phyloP scores from a whole-genome alignment of 64 coral and sea anemone genomes.

The Montipora capricornis region DNA sequence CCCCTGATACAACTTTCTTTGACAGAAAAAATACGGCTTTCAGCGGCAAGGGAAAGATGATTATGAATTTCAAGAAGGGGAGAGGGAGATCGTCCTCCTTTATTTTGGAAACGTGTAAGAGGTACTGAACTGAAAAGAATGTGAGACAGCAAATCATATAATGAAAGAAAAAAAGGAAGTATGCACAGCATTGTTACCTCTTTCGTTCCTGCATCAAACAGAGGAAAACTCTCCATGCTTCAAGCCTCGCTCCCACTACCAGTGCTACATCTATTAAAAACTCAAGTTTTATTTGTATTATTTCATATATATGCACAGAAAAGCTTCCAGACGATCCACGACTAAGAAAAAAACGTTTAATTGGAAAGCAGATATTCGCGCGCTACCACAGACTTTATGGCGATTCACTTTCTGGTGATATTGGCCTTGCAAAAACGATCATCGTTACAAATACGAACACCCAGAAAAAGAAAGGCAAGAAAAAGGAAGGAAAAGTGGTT shows the following conservation, averaged over 20 bases:
- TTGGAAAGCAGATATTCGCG: background rate
- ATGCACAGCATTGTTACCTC: too few species aligned
- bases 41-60: too few species aligned
- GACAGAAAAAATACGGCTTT: too few species aligned
- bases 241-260: background rate
- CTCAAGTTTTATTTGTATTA: background rate
- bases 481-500: constrained; percentile 3
- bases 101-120: too few species aligned
- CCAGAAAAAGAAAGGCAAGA: constrained; percentile 21
- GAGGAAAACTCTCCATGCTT: background rate
- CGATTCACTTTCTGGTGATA: constrained; percentile 37
- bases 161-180: background rate
- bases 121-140: too few species aligned
- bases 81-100: too few species aligned
- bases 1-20: too few species aligned
- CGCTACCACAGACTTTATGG: constrained; percentile 45
- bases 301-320: background rate
- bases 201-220: background rate
- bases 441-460: background rate
- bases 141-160: too few species aligned
- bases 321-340: constrained; percentile 31
- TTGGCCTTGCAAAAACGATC: constrained; percentile 40
- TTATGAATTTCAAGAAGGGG: too few species aligned
- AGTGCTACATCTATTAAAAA: background rate
- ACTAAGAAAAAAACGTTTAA: background rate